Evolutionary conservation across 2,888 invertebrate genomes (phyloP).

Genomic region (Amphipoea lucens): DNA sequence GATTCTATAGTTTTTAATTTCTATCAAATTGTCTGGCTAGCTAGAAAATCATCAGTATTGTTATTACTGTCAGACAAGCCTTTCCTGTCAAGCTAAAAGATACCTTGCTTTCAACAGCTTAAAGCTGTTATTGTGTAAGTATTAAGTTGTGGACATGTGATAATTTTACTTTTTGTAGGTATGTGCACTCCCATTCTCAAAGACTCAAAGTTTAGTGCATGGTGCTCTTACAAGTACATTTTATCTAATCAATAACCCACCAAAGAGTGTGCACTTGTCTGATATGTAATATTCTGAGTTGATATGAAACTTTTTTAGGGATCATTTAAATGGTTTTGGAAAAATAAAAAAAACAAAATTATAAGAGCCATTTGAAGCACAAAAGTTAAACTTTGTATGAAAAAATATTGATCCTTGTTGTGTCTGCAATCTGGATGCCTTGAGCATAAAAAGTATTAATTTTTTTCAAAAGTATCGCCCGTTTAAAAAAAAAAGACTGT

Average conservation of each 20-base stretch:
- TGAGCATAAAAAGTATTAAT: no score
- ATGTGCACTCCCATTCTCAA: neutral
- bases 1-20: neutral
- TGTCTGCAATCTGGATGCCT: neutral
- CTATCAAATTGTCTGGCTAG: neutral
- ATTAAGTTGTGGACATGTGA: neutral
- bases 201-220: neutral
- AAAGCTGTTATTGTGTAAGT: neutral
- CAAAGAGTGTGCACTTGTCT: neutral
- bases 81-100: neutral
- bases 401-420: neutral
- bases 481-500: no score
- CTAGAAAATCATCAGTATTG: neutral
- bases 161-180: neutral
- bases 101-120: neutral
- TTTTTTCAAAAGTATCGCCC: no score
- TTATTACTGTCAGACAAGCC: neutral
- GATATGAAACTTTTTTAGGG: neutral
- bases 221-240: neutral
- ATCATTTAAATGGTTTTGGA: neutral
- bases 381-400: neutral
- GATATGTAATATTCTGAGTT: neutral
- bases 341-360: neutral
- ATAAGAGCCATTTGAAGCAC: neutral
- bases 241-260: conserved; percentile 16